Conservation (phyloP, 2,888 invertebrate genomes). For the Platycheirus albimanus region DNA sequence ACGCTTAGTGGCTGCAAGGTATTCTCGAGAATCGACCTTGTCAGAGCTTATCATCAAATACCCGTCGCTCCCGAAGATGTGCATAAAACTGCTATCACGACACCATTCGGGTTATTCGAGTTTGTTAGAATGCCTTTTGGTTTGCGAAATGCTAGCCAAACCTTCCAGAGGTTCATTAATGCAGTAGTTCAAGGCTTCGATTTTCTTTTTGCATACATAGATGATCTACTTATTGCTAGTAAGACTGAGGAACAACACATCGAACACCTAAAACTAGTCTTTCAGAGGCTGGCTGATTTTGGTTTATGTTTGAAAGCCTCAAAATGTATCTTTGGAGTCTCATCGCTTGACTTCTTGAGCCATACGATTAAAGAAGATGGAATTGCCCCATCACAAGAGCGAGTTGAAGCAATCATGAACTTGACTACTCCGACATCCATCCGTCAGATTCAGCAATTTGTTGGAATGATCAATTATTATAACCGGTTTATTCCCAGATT, state of each 20-base stretch:
- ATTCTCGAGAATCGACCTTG: constrained; percentile 29
- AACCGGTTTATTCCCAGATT: constrained; percentile 1
- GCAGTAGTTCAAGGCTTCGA: constrained; percentile 66
- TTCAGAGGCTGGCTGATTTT: constrained; percentile 61
- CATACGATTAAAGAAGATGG: not conserved
- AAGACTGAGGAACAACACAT: constrained; percentile 65
- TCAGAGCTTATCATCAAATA: constrained; percentile 76
- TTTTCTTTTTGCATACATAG: constrained; percentile 71
- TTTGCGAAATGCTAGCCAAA: too few species aligned
- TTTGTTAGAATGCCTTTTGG: too few species aligned
- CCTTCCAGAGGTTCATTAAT: too few species aligned
- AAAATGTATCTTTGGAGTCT: not conserved
- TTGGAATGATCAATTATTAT: constrained; percentile 3
- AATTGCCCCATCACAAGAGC: not conserved
- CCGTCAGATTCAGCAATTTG: constrained; percentile 1
- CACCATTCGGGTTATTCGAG: too few species aligned
- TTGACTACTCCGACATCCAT: not conserved
- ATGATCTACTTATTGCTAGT: constrained; percentile 76
- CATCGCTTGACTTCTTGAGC: not conserved
- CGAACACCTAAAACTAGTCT: constrained; percentile 56
- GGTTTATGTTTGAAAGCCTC: too few species aligned
- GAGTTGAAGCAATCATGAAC: not conserved
- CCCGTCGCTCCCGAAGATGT: constrained; percentile 74
- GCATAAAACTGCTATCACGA: constrained; percentile 77
- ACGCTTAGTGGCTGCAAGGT: constrained; percentile 16